Evolutionary conservation across 2,113 vertebrate species (phyloP), one percentile per base, ranked within the genome.

Genomic region (Mus spicilegus): DNA sequence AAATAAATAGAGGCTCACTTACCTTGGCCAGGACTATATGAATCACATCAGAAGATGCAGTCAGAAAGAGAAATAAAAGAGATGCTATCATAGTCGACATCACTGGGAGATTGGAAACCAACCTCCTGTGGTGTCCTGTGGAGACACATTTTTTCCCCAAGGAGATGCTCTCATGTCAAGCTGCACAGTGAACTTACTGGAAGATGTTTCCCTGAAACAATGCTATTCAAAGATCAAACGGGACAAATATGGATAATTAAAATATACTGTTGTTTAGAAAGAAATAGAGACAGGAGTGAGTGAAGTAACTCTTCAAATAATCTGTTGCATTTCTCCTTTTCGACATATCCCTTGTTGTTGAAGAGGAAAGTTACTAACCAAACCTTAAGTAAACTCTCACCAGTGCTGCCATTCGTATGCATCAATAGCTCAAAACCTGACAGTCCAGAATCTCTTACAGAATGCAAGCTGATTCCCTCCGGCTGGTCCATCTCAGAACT

Each of bases 211-310:
- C 56, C 12, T 51, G 49, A 88, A 93, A 56, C 5, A 56, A 82
- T 26, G 24, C 39, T 61, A 19, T 39, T 82, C 22, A 82, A 82
- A 28, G 22, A 61, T 39, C 19, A 26, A 84, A 30, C 6, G 13
- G 1, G 9, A 80, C 69, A 81, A 82, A 84, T 11, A 54, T 46
- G 65, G 33, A 75, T 3, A 70, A 78, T 63, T 91, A 65, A 95
- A 91, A 75, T 46, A 81, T 6, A 92, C 20, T 51, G 90, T 70
- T 78, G 30, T 95, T 95, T 77, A 91, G 46, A 90, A 96, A 90
- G 42, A 76, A 11, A 5, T 65, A 61, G 39, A 91, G 63, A 6
- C 2, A 85, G 14, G 13, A 89, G 51, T 72, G 46, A 90, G 51
- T 72, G 46, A 90, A 80, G 6, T 87, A 78, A 42, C 30, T 65